These are phyloP conservation scores for Squalus acanthias DNA, from an alignment of 2,797 vertebrate species.

Conservation along the genomic window DNA sequence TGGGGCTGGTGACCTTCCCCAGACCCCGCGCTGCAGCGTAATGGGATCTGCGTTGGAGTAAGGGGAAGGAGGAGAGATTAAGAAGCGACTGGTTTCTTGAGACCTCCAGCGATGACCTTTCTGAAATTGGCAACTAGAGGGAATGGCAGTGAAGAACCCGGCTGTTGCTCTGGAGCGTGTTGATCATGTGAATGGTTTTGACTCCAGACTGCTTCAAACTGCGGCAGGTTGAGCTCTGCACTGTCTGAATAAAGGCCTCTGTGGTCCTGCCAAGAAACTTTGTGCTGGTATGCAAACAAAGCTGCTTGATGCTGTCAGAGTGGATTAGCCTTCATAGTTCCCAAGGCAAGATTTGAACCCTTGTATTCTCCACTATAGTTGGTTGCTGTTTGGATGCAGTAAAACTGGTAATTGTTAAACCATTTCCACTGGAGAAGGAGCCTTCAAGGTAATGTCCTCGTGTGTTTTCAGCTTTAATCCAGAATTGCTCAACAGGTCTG, in stretches of 20 bases:
- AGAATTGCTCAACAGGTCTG: background rate
- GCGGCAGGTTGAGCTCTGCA: background rate
- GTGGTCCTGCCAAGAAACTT: background rate
- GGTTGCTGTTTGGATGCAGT: background rate
- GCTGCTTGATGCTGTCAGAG: background rate
- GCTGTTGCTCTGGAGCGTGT: constrained; percentile 21
- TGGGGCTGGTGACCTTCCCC: background rate
- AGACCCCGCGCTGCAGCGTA: background rate
- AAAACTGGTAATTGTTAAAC: background rate
- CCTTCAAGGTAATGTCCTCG: background rate
- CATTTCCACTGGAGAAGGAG: background rate
- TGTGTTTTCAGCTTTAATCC: background rate
- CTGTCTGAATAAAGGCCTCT: background rate
- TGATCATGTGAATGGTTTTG: background rate
- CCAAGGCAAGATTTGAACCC: background rate
- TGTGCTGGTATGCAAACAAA: constrained; percentile 20
- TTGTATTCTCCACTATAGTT: background rate
- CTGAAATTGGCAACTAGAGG: background rate
- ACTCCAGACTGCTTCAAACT: background rate
- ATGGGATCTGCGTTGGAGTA: background rate
- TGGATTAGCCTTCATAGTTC: background rate
- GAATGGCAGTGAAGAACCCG: background rate
- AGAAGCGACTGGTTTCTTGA: background rate
- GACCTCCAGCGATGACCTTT: background rate
- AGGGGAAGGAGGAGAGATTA: background rate